A percentile compares a stretch with the other conserved stretches of the same genome.
Conservation (phyloP, 2,888 invertebrate species). For the Lasioglossum zephyrum region DNA sequence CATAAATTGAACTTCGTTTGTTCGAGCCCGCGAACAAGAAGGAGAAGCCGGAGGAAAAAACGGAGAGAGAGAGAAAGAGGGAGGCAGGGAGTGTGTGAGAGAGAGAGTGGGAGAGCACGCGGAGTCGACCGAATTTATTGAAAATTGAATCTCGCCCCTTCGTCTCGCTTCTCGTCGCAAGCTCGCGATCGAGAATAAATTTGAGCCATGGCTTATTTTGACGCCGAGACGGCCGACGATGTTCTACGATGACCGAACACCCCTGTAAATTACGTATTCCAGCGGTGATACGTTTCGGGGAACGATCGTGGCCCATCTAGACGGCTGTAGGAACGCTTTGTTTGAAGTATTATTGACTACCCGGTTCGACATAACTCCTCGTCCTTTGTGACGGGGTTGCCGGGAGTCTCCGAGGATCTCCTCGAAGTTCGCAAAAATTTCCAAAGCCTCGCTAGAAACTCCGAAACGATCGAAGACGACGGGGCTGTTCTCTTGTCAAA, state of each 20-base stretch:
- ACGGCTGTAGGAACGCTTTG: not conserved
- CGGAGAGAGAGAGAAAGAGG: constrained; percentile 17
- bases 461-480: not conserved
- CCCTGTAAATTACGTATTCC: constrained; percentile 31
- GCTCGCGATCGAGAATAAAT: constrained; percentile 31
- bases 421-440: not conserved
- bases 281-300: not conserved
- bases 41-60: constrained; percentile 23
- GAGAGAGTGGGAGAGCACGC: not conserved
- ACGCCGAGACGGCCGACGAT: constrained; percentile 15
- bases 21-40: constrained; percentile 52
- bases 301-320: not conserved
- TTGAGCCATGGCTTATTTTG: constrained; percentile 23
- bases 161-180: not conserved
- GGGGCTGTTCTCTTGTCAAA: too few species aligned
- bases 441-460: not conserved
- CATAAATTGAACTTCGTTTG: constrained; percentile 69
- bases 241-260: constrained; percentile 1
- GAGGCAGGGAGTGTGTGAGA: constrained; percentile 12
- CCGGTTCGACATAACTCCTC: not conserved
- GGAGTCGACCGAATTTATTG: constrained; percentile 66
- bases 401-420: not conserved
- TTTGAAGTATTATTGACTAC: constrained; percentile 11
- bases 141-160: constrained; percentile 65
- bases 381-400: not conserved